Evolutionary conservation across 2,797 vertebrate species (phyloP).

Genomic region (Champsocephalus esox): DNA sequence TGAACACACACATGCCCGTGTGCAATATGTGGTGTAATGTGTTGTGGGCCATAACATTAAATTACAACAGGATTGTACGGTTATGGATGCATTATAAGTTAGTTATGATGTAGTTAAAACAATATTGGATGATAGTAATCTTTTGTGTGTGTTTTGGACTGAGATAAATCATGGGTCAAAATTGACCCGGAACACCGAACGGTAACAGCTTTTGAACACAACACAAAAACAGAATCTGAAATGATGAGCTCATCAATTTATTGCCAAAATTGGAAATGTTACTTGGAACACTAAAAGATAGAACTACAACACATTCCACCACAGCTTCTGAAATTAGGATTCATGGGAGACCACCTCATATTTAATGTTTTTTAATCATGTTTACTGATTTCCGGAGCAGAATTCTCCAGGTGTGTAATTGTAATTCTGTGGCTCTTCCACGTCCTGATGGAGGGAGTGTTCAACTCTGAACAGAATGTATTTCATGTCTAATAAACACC

Average conservation of each 20-base stretch:
- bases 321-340: conserved; percentile 56
- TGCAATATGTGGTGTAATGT: no score
- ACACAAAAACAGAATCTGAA: conserved; percentile 9
- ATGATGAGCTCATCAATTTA: conserved; percentile 20
- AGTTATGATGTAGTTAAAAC: no score
- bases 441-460: conserved; percentile 60
- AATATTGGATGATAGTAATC: no score
- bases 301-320: conserved; percentile 41
- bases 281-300: conserved; percentile 14
- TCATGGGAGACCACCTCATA: conserved; percentile 55
- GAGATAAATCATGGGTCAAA: no score
- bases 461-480: conserved; percentile 71
- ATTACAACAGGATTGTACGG: no score
- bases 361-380: conserved; percentile 77
- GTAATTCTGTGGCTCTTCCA: conserved; percentile 68
- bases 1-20: no score
- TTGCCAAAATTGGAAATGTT: conserved; percentile 23
- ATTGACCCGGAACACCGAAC: no score
- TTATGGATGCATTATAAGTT: no score
- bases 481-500: conserved; percentile 71
- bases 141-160: no score
- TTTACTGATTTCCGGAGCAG: conserved; percentile 70
- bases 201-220: no score
- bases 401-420: conserved; percentile 82
- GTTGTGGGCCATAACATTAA: no score